A percentile compares a stretch with the other conserved stretches of the same genome.
Evolutionary conservation across 1,140 invertebrate species (phyloP).

Genomic region (Sogatella furcifera): DNA sequence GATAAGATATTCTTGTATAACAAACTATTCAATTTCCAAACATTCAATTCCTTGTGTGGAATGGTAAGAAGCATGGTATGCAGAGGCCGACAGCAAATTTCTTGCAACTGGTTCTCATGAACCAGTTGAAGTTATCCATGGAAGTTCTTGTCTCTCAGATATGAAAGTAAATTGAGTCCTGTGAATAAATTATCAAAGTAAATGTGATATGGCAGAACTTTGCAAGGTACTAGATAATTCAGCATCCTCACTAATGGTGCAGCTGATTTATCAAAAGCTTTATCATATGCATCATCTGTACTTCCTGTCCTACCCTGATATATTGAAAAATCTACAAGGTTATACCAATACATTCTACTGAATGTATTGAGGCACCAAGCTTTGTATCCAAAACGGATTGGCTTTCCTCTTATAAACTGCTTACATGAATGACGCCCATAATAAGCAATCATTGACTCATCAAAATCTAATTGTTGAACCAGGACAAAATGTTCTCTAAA

Average conservation of each 20-base stretch:
- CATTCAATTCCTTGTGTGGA: no score
- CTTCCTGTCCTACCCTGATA: conserved; percentile 25
- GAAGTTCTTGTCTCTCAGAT: no score
- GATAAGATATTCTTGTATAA: no score
- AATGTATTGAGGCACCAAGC: conserved; percentile 18
- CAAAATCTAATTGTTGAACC: conserved; percentile 16
- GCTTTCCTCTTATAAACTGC: conserved; percentile 24
- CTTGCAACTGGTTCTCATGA: no score
- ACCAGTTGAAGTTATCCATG: no score
- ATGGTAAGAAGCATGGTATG: no score
- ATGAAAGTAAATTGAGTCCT: conserved; percentile 17
- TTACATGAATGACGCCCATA: conserved; percentile 25
- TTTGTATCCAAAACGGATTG: conserved; percentile 24
- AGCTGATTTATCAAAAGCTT: conserved; percentile 22
- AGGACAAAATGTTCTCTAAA: conserved; percentile 19
- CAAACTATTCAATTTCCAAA: no score
- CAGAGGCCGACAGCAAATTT: no score
- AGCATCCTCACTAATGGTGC: conserved; percentile 22
- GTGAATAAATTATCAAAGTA: conserved; percentile 28
- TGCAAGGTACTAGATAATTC: conserved; percentile 15
- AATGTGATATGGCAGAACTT: conserved; percentile 15
- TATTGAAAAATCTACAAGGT: conserved; percentile 25
- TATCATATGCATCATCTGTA: conserved; percentile 10
- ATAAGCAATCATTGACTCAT: conserved; percentile 26
- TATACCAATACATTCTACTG: no score